Percentiles rank a stretch among this genome's conserved stretches.
phyloP scores from a whole-genome alignment of 2,797 vertebrate species.

The Lophotriccus pileatus region DNA sequence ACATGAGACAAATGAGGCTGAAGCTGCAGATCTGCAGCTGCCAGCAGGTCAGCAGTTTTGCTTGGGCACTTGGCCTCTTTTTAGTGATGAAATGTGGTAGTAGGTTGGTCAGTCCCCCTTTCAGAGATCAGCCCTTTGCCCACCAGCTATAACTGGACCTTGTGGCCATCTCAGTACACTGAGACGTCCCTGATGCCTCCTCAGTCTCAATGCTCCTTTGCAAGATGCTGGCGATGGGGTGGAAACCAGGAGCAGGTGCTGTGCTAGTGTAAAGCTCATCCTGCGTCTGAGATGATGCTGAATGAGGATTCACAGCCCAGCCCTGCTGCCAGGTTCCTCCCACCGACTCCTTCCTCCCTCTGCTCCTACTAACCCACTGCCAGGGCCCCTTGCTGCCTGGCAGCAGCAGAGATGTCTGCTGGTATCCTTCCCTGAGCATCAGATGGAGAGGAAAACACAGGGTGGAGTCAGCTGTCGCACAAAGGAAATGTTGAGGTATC shows the following conservation, averaged over 20 bases:
- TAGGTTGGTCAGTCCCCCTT: neutral
- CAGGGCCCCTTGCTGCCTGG: neutral
- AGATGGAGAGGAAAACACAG: constrained; percentile 57
- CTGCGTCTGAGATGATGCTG: neutral
- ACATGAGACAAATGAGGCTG: constrained; percentile 25
- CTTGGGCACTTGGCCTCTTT: neutral
- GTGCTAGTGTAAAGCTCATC: neutral
- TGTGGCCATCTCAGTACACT: neutral
- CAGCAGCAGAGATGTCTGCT: neutral
- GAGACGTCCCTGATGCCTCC: neutral
- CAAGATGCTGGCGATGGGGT: fast-evolving
- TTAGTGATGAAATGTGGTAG: neutral
- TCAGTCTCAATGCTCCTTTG: neutral
- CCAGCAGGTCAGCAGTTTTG: constrained; percentile 45
- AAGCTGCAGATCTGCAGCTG: constrained; percentile 2
- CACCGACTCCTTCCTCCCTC: neutral
- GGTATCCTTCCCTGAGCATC: constrained; percentile 18
- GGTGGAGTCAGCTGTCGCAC: constrained; percentile 57
- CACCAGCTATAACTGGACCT: neutral
- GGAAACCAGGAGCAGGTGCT: neutral
- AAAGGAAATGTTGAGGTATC: constrained; percentile 55
- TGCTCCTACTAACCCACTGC: constrained; percentile 47
- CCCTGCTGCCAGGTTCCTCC: constrained; percentile 12
- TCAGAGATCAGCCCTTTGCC: neutral
- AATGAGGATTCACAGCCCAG: neutral